These are phyloP conservation scores for Pollenia amentaria DNA, from an alignment of 2,888 invertebrate species.

Conservation along the genomic window DNA sequence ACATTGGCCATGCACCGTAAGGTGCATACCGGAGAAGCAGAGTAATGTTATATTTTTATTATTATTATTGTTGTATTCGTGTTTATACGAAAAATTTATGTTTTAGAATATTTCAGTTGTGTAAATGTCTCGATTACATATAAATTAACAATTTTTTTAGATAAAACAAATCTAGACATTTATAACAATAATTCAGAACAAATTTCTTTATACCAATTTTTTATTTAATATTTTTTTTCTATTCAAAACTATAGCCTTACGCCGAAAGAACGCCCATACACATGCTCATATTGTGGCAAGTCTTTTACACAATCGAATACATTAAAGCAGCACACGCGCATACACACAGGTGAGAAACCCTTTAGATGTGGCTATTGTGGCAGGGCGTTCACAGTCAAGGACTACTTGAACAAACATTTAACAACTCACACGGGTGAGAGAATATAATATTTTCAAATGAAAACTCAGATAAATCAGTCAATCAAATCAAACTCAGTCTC, in stretches of 20 bases:
- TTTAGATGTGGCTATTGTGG: slow-evolving; percentile 85
- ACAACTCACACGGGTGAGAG: slow-evolving; percentile 85
- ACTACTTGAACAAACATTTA: slow-evolving; percentile 85
- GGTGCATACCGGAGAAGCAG: slow-evolving; percentile 84
- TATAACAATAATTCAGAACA: not conserved
- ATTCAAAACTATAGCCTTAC: slow-evolving; percentile 79
- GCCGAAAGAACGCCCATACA: slow-evolving; percentile 84
- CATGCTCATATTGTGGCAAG: slow-evolving; percentile 84
- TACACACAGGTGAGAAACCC: slow-evolving; percentile 85
- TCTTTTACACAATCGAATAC: slow-evolving; percentile 85
- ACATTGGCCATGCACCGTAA: slow-evolving; percentile 84
- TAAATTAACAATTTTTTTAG: not conserved
- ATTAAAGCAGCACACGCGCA: slow-evolving; percentile 84
- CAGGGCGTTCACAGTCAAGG: slow-evolving; percentile 85
- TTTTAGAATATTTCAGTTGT: slow-evolving; percentile 9
- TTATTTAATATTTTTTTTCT: slow-evolving; percentile 38
- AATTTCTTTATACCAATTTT: slow-evolving; percentile 70
- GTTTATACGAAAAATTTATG: slow-evolving; percentile 32
- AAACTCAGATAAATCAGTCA: slow-evolving; percentile 73
- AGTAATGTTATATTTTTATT: slow-evolving; percentile 81
- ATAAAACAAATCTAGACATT: not conserved
- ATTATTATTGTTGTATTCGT: slow-evolving; percentile 46
- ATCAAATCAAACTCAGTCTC: slow-evolving; percentile 71
- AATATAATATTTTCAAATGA: slow-evolving; percentile 82
- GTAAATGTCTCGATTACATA: slow-evolving; percentile 44